These are phyloP conservation scores for Holcopasites calliopsidis DNA, from an alignment of 1,140 invertebrate genomes.

Conservation along the genomic window DNA sequence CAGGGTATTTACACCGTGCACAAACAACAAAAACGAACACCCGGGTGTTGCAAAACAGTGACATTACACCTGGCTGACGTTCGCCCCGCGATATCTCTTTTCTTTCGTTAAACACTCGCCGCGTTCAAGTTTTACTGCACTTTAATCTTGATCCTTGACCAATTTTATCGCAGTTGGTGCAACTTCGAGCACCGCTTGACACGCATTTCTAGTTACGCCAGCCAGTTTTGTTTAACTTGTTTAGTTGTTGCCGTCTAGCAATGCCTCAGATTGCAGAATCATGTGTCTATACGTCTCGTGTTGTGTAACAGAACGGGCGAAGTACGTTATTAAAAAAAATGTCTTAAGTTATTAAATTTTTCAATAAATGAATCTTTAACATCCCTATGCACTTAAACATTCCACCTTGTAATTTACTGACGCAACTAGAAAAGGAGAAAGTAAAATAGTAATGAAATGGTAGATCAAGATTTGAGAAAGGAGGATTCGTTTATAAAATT, in stretches of 20 bases:
- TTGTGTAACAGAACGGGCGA: too few species aligned
- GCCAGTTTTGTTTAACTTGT: neutral
- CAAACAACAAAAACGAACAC: neutral
- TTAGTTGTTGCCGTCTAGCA: neutral
- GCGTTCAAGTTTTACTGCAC: neutral
- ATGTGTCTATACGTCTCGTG: neutral
- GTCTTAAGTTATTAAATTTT: too few species aligned
- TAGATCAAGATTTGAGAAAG: too few species aligned
- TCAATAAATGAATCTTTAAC: too few species aligned
- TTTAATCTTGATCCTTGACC: neutral
- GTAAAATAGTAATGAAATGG: too few species aligned
- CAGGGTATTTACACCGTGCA: neutral
- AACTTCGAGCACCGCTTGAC: slow-evolving; percentile 1
- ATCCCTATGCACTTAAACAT: too few species aligned
- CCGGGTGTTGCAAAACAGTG: neutral
- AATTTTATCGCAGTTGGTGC: neutral
- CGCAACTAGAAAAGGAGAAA: too few species aligned
- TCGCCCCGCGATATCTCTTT: neutral
- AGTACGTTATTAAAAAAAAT: too few species aligned
- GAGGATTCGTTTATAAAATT: too few species aligned
- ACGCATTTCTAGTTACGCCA: neutral
- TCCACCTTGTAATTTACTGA: too few species aligned
- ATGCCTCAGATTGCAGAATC: neutral
- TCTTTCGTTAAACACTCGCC: neutral
- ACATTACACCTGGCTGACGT: neutral